Evolutionary conservation across 1,140 invertebrate genomes (phyloP).

Genomic region (Drosophila punjabiensis): DNA sequence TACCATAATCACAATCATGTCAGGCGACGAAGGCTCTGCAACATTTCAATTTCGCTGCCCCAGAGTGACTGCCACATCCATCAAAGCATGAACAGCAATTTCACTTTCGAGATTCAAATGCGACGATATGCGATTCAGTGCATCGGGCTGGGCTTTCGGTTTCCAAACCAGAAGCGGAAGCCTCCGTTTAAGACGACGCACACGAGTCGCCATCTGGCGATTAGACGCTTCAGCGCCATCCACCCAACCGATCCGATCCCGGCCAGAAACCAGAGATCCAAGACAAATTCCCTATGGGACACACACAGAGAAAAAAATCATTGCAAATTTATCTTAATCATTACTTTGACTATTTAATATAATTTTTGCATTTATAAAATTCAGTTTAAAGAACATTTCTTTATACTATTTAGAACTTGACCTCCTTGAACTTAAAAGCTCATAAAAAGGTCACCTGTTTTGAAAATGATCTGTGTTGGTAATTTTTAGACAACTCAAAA

Average conservation of each 20-base stretch:
- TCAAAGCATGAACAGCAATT: conserved; percentile 60
- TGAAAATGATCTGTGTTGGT: neutral
- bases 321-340: neutral
- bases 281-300: conserved; percentile 11
- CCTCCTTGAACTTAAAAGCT: neutral
- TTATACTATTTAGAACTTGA: neutral
- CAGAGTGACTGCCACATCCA: conserved; percentile 22
- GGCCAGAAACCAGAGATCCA: conserved; percentile 24
- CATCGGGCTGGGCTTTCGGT: conserved; percentile 57
- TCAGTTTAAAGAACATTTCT: neutral
- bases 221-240: conserved; percentile 55
- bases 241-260: conserved; percentile 27
- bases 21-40: conserved; percentile 26
- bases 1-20: conserved; percentile 47
- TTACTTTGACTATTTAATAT: too few species aligned
- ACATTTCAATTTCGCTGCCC: conserved; percentile 53
- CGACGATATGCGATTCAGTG: conserved; percentile 44
- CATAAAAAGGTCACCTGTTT: neutral
- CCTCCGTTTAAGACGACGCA: conserved; percentile 44
- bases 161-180: conserved; percentile 70
- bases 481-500: neutral
- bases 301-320: conserved; percentile 2
- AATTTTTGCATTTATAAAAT: neutral
- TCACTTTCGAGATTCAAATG: conserved; percentile 57
- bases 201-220: conserved; percentile 38